Conservation (phyloP, 1,140 invertebrate species). For the Mactra quadrangularis region DNA sequence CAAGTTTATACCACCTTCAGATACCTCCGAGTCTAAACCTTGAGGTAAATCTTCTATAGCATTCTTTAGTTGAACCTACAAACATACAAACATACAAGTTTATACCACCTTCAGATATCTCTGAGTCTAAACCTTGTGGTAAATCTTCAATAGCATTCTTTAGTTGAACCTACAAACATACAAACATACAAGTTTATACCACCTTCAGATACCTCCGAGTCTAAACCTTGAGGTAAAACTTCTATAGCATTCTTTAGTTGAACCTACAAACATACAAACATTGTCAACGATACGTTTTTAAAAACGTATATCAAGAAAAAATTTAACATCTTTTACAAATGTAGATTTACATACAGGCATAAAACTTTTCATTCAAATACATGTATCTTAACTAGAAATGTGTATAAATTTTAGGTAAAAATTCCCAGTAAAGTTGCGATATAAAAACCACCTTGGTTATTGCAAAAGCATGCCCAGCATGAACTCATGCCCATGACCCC, state of each 20-base stretch:
- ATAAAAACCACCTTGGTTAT: too few species aligned
- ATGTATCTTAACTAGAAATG: too few species aligned
- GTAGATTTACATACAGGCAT: too few species aligned
- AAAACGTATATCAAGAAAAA: too few species aligned
- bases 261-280: slow-evolving; percentile 70
- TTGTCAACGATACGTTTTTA: too few species aligned
- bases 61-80: slow-evolving; percentile 74
- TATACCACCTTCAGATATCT: slow-evolving; percentile 81
- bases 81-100: slow-evolving; percentile 79
- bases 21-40: slow-evolving; percentile 74
- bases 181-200: slow-evolving; percentile 82
- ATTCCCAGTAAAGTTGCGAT: too few species aligned
- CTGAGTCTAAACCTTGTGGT: slow-evolving; percentile 72
- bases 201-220: slow-evolving; percentile 78
- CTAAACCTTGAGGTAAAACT: slow-evolving; percentile 76
- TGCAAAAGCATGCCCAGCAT: too few species aligned
- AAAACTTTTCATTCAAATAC: too few species aligned
- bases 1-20: slow-evolving; percentile 82
- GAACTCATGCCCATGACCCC: too few species aligned
- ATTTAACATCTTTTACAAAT: too few species aligned
- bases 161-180: slow-evolving; percentile 71
- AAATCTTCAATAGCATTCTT: slow-evolving; percentile 78
- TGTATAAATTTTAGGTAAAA: too few species aligned
- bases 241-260: slow-evolving; percentile 77
- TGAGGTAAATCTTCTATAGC: slow-evolving; percentile 79